Evolutionary conservation across 2,888 invertebrate genomes (phyloP), one percentile per base, ranked within the genome.

Genomic region (Callinectes sapidus): DNA sequence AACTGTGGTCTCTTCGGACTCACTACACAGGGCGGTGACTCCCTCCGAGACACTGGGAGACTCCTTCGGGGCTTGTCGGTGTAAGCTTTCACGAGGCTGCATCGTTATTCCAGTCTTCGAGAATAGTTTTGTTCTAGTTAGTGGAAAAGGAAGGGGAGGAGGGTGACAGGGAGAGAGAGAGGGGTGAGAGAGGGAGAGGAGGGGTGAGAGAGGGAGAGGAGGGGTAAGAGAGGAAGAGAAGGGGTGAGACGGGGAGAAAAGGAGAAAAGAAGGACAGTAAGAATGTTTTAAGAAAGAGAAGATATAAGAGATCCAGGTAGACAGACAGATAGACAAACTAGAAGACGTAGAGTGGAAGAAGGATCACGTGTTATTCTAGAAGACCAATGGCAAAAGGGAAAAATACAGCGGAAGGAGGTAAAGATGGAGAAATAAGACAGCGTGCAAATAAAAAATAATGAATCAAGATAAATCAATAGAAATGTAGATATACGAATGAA

Each of bases 91-190:
- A 35, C 32, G 32, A 35, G 81, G 35, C 81, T 81, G 35, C 81
- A 35, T 81, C 81, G 81, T 81, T 81, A 81, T 32, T 32, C 35
- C 35, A 35, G 81, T 81, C 13, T 81, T 35, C 81, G 81, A n/a
- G 81, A 81, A 81, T 35, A 81, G 81, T 81, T 81, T 81, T 81
- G 81, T 81, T 71, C 71, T 71, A 23, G n/a, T 71, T 23, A 8
- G 35, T 8, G 35, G 81, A 35, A n/a, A 35, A 81, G 81, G 81
- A 16, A 81, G 13, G 32, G 66, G n/a, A 23, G n/a, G 66, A n/a
- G 23, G n/a, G n/a, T 1, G 66, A 71, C 1, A n/a, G 66, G n/a
- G n/a, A 23, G 66, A n/a, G n/a, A n/a, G n/a, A n/a, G n/a, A n/a
- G n/a, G n/a, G n/a, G 35, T 8, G 35, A 35, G 16, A n/a, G 81